Base-by-base conservation (phyloP, 2,797 vertebrate genomes). In the Chanos chanos region DNA sequence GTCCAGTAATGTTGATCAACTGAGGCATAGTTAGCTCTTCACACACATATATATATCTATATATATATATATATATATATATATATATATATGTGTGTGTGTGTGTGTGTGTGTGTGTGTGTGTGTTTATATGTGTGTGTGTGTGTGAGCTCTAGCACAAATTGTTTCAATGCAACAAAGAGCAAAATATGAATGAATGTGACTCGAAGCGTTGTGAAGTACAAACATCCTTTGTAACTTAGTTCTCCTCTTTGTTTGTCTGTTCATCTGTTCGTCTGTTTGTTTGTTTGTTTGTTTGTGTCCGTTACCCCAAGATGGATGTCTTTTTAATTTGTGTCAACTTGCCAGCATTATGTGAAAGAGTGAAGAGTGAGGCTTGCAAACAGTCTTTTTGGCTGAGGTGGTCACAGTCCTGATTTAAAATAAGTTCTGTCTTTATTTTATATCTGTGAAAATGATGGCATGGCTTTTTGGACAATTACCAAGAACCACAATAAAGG, bases 121-220 rank as follows among this genome's bases (percentile, higher is more conserved):
- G n/a, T n/a, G n/a, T n/a, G n/a, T n/a, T n/a, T n/a, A n/a, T n/a
- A n/a, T n/a, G n/a, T n/a, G n/a, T n/a, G n/a, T n/a, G n/a, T n/a
- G n/a, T n/a, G n/a, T n/a, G n/a, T n/a, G n/a, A 61, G 47, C 22
- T 61, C 5, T 47, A 41, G 5, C 33, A 30, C 18, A 39, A 4
- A 3, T 5, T 31, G 50, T 18, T 34, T 7, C 10, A 54, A 47
- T 33, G 21, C 28, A 33, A 53, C n/a, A 52, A 30, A 37, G 37
- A 49, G 16, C 55, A 58, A 64, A 49, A 64, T 18, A 45, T 34
- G 43, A 64, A 19, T 21, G 34, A 28, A 25, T 52, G n/a, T n/a
- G n/a, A n/a, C n/a, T n/a, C n/a, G 31, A 48, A 72, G 31, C 56
- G 36, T 40, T 85, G 84, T 87, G 83, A 87, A 80, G 81, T 74